Base-by-base conservation (phyloP, 2,888 invertebrate species). In the Orchesellides sinensis region DNA sequence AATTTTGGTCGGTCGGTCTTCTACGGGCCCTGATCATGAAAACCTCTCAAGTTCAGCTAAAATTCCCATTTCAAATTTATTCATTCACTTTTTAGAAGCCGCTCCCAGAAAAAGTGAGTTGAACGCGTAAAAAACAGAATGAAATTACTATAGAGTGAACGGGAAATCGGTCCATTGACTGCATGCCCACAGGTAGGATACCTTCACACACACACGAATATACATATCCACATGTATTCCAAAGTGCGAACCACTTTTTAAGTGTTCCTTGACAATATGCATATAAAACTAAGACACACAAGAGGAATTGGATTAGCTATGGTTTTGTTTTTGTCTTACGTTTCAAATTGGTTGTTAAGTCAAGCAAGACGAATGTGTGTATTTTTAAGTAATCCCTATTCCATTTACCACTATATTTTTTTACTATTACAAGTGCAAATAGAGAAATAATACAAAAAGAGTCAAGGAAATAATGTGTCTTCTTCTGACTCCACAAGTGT, bases 381-480 rank as follows among this genome's bases (percentile, higher is more conserved):
- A n/a, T n/a, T n/a, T n/a, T n/a, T n/a, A n/a, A n/a, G n/a, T n/a
- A n/a, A n/a, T n/a, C n/a, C n/a, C n/a, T n/a, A n/a, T n/a, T n/a
- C n/a, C n/a, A n/a, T 40, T 40, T 10, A 5, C 2, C 40, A 40
- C 40, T 40, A 40, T n/a, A n/a, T n/a, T n/a, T n/a, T n/a, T n/a
- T n/a, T n/a, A n/a, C n/a, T n/a, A n/a, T n/a, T n/a, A n/a, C n/a
- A n/a, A n/a, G n/a, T n/a, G n/a, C n/a, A n/a, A n/a, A n/a, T n/a
- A n/a, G n/a, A n/a, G n/a, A 59, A 32, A 49, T 49, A 49, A 56
- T 56, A 25, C 2, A 25, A 27, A 23, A 8, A 19, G 56, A 59
- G 59, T 35, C 35, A 54, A 70, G 70, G 27, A 35, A 70, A 70
- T 29, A 56, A 70, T 25, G 70, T 56, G 17, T 69, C 47, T 52